A percentile compares a stretch with the other conserved stretches of the same genome.
These are phyloP conservation scores for Macrocentrus cingulum DNA, from an alignment of 1,140 invertebrate species.

Conservation along the genomic window DNA sequence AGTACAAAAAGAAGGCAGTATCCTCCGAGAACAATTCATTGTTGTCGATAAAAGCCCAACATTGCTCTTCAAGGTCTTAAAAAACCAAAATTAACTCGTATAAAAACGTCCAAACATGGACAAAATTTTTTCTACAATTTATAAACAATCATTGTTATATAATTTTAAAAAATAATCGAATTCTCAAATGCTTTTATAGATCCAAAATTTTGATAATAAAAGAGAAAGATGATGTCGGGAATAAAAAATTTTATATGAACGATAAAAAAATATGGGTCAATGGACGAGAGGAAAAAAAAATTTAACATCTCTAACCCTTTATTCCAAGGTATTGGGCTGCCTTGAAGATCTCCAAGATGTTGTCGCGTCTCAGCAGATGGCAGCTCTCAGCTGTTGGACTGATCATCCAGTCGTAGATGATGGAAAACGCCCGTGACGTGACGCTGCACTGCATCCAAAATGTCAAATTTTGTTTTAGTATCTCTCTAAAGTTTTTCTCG, in stretches of 20 bases:
- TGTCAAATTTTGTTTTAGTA: constrained; percentile 1
- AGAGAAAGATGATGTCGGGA: too few relatives aligned
- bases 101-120: too few relatives aligned
- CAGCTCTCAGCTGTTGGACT: constrained; percentile 62
- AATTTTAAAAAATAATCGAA: too few relatives aligned
- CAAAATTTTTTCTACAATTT: constrained; percentile 5
- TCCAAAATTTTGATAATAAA: too few relatives aligned
- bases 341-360: constrained; percentile 70
- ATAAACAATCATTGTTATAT: constrained; percentile 7
- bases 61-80: constrained; percentile 71
- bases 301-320: too few relatives aligned
- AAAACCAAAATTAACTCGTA: too few relatives aligned
- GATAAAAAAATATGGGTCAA: too few relatives aligned
- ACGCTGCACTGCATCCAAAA: constrained; percentile 55
- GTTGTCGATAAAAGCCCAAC: constrained; percentile 72
- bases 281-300: too few relatives aligned
- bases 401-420: constrained; percentile 78
- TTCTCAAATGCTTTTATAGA: too few relatives aligned
- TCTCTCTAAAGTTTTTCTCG: too few relatives aligned
- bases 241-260: too few relatives aligned
- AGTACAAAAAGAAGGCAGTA: constrained; percentile 68
- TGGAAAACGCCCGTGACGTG: constrained; percentile 64
- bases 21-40: constrained; percentile 70
- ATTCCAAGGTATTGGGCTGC: constrained; percentile 68
- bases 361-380: constrained; percentile 63